A percentile compares a stretch with the other conserved stretches of the same genome.
Evolutionary conservation across 1,140 invertebrate species (phyloP).

Genomic region (Penaeus vannamei): DNA sequence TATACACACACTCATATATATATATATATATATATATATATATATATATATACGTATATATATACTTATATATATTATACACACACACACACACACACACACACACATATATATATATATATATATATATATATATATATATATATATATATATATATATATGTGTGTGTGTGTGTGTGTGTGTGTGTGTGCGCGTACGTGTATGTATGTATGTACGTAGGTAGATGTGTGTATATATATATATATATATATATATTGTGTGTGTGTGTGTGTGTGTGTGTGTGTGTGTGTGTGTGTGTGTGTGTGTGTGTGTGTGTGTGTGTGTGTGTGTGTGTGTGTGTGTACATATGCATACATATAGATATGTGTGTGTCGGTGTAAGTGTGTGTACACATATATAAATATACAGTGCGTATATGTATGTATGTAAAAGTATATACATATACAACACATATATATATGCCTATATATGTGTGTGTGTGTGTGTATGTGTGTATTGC

Average conservation of each 20-base stretch:
- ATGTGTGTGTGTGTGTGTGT: slow-evolving; percentile 3
- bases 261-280: slow-evolving; percentile 4
- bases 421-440: not conserved
- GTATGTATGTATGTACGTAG: not conserved
- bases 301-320: slow-evolving; percentile 2
- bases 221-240: not conserved
- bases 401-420: not conserved
- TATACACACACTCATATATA: not conserved
- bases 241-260: slow-evolving; percentile 2
- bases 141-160: not conserved
- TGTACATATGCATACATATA: not conserved
- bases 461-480: not conserved
- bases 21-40: slow-evolving; percentile 9
- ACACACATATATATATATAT: slow-evolving; percentile 5
- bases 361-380: not conserved
- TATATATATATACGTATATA: slow-evolving; percentile 1
- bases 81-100: not conserved
- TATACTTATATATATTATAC: not conserved
- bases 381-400: slow-evolving; percentile 9
- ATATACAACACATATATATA: not conserved
- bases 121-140: slow-evolving; percentile 37
- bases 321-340: not conserved
- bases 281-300: slow-evolving; percentile 18
- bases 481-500: slow-evolving; percentile 7
- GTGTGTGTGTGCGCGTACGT: not conserved